These are phyloP conservation scores for Nasua narica DNA, from an alignment of 2,797 vertebrate genomes.

Conservation along the genomic window DNA sequence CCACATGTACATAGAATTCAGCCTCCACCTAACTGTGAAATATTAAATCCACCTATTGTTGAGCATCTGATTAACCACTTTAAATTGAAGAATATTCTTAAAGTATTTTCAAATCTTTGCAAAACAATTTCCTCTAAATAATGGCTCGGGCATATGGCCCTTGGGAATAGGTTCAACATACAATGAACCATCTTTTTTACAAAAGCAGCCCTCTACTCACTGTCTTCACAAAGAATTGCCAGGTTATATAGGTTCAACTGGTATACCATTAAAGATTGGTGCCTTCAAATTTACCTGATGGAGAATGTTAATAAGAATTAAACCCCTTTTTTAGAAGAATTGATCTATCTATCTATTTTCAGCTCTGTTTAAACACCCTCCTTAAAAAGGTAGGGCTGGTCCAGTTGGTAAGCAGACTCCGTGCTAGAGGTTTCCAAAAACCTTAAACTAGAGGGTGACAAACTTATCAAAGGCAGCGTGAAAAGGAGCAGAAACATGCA, in stretches of 20 bases:
- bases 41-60: neutral
- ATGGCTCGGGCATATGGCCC: neutral
- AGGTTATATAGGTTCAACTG: neutral
- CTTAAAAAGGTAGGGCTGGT: neutral
- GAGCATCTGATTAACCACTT: neutral
- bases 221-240: neutral
- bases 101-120: neutral
- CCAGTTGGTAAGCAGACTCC: neutral
- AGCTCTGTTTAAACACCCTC: neutral
- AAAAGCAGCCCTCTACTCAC: neutral
- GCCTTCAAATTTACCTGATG: neutral
- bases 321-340: neutral
- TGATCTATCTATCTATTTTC: neutral
- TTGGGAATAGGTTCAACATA: neutral
- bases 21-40: neutral
- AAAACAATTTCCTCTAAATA: neutral
- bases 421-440: neutral
- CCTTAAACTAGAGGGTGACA: neutral
- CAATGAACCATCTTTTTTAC: neutral
- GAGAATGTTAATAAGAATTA: neutral
- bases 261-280: neutral
- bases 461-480: neutral
- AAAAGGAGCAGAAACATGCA: neutral
- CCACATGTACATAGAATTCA: neutral
- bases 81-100: conserved; percentile 24